phyloP scores from a whole-genome alignment of 2,888 invertebrate species.

The Caenorhabditis auriculariae region DNA sequence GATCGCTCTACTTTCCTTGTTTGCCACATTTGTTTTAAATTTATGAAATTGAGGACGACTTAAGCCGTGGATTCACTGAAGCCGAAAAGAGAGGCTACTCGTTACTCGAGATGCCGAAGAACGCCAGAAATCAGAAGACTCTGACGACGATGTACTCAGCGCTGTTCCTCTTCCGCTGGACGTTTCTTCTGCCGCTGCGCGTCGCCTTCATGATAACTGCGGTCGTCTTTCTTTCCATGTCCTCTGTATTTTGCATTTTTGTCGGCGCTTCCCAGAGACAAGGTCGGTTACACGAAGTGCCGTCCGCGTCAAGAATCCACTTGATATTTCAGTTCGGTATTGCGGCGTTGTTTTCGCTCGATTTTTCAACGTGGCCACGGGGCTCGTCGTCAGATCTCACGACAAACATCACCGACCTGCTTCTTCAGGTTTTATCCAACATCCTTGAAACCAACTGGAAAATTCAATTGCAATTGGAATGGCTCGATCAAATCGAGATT shows the following conservation, averaged over 20 bases:
- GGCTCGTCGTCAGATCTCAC: slow-evolving; percentile 42
- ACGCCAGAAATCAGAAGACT: background rate
- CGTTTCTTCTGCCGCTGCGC: slow-evolving; percentile 43
- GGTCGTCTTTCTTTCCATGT: slow-evolving; percentile 31
- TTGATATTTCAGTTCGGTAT: slow-evolving; percentile 14
- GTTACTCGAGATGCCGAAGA: slow-evolving; percentile 2
- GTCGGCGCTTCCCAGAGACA: slow-evolving; percentile 10
- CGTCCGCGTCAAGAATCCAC: background rate
- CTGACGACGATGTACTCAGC: slow-evolving; percentile 11
- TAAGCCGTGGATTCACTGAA: slow-evolving; percentile 19
- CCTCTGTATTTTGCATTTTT: slow-evolving; percentile 17
- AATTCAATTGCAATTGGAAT: slow-evolving; percentile 1
- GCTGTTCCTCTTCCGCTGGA: slow-evolving; percentile 13
- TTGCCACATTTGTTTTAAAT: background rate
- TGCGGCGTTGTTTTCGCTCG: slow-evolving; percentile 49
- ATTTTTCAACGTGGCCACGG: slow-evolving; percentile 47
- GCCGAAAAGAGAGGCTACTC: slow-evolving; percentile 4
- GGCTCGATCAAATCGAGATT: no score
- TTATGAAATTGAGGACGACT: slow-evolving; percentile 19
- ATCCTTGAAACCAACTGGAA: slow-evolving; percentile 1
- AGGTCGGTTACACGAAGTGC: slow-evolving; percentile 3
- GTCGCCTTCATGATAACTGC: slow-evolving; percentile 35
- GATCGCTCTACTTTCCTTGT: background rate
- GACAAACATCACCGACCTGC: slow-evolving; percentile 40
- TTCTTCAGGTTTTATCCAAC: slow-evolving; percentile 26